These are phyloP conservation scores for Schizopygopsis malacanthus DNA, from an alignment of 2,797 vertebrate species.

Conservation along the genomic window DNA sequence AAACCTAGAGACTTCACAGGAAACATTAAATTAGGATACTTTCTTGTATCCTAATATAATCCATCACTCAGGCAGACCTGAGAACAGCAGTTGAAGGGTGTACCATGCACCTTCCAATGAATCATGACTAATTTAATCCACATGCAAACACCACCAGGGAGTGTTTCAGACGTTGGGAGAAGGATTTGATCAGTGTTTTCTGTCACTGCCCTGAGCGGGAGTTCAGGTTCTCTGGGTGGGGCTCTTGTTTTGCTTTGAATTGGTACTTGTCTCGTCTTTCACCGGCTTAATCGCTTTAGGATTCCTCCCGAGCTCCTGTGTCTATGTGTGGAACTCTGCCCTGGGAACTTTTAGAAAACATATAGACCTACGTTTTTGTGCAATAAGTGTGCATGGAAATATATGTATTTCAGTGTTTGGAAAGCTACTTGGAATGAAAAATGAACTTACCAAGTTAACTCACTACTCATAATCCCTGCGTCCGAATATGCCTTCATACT, in stretches of 20 bases:
- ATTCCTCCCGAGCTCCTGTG: conserved; percentile 2
- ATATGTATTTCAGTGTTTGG: not conserved
- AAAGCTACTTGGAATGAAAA: not conserved
- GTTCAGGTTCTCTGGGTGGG: conserved; percentile 42
- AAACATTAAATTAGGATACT: not conserved
- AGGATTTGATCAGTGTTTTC: not conserved
- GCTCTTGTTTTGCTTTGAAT: conserved; percentile 41
- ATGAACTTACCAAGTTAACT: not conserved
- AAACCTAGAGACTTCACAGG: conserved; percentile 6
- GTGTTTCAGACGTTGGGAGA: conserved; percentile 28
- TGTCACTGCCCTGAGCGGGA: conserved; percentile 6
- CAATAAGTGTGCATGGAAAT: not conserved
- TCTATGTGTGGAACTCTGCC: conserved; percentile 21
- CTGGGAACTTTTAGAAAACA: not conserved
- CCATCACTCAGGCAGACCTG: conserved; percentile 10
- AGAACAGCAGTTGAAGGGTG: conserved; percentile 16
- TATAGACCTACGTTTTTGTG: not conserved
- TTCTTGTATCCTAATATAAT: not conserved
- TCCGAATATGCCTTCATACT: not conserved
- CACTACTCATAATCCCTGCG: not conserved
- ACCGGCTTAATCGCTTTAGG: conserved; percentile 29
- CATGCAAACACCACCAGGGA: conserved; percentile 36
- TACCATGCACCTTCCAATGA: conserved; percentile 8
- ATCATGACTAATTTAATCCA: conserved; percentile 25
- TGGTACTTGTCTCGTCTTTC: conserved; percentile 47